These are phyloP conservation scores for Acleris cristana DNA, from an alignment of 2,888 invertebrate species.

Conservation along the genomic window DNA sequence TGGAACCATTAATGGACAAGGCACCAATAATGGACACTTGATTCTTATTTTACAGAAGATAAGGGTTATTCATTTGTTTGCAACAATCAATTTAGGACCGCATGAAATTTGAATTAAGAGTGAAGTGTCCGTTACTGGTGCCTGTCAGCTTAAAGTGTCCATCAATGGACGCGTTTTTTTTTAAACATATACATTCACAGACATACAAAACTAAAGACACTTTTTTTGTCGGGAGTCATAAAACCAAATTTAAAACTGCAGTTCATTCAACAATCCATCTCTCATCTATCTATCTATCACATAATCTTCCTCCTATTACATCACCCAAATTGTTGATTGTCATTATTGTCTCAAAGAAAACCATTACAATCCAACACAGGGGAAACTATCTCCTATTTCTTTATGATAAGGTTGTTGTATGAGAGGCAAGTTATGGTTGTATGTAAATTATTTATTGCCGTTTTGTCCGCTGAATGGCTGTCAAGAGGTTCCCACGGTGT, in stretches of 20 bases:
- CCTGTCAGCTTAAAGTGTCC: no score
- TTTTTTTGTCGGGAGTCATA: not conserved
- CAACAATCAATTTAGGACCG: no score
- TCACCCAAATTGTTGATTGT: constrained; percentile 25
- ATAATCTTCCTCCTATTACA: constrained; percentile 23
- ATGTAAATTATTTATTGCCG: constrained; percentile 32
- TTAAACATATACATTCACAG: no score
- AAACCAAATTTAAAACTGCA: not conserved
- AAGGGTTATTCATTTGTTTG: no score
- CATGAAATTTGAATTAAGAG: no score
- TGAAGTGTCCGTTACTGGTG: no score
- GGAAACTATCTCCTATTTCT: constrained; percentile 1
- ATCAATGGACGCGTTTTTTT: no score
- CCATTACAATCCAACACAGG: not conserved
- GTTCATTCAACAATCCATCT: not conserved
- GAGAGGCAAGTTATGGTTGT: constrained; percentile 15
- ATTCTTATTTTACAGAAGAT: no score
- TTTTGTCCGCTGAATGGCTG: constrained; percentile 26
- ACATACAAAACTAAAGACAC: no score
- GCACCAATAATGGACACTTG: no score
- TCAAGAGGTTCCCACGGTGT: constrained; percentile 30
- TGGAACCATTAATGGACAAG: no score
- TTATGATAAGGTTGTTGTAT: constrained; percentile 4
- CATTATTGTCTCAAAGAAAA: constrained; percentile 20
- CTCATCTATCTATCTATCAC: not conserved